Evolutionary conservation across 37 sponge, comb jelly and placozoan genomes (phyloP), one percentile per base, ranked within the genome.

Genomic region (Halisarca cf. caerulea): DNA sequence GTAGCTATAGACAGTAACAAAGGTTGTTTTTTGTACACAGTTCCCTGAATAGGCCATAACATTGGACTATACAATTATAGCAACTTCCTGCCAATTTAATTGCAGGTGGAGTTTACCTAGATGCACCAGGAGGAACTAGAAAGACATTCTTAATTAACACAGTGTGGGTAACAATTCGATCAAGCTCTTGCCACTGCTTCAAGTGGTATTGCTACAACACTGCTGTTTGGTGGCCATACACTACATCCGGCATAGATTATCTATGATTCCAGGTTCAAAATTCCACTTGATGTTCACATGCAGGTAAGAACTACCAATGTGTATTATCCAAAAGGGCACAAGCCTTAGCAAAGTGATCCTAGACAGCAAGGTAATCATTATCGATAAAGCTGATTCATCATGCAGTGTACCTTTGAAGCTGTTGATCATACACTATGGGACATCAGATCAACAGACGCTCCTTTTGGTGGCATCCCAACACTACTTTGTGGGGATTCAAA

Each of bases 61-160:
- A n/a, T n/a, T n/a, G n/a, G n/a, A n/a, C n/a, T n/a, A n/a, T n/a
- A n/a, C n/a, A n/a, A n/a, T n/a, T n/a, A n/a, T n/a, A n/a, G n/a
- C n/a, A n/a, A n/a, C n/a, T n/a, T n/a, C n/a, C n/a, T n/a, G n/a
- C n/a, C n/a, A n/a, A n/a, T n/a, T n/a, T 6, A 11, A 54, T 11
- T 8, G 23, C 28, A 28, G 14, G n/a, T 32, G 43, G 80, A 53
- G 58, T 86, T 23, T 88, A 36, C 3, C 18, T 83, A 8, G 83
- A 82, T 55, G 79, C 68, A 14, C 82, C 80, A 44, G 79, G 66
- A 32, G 87, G 87, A 58, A 81, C 66, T 24, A 82, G 87, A 0
- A 88, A 88, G 79, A 88, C 83, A 15, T 64, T 81, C n/a, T 23
- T 88, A 20, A 82, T 82, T 34, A 88, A 88, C 33, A 14, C 72